Evolutionary conservation across 2,797 vertebrate species (phyloP).

Genomic region (Brachyrhaphis roseni): DNA sequence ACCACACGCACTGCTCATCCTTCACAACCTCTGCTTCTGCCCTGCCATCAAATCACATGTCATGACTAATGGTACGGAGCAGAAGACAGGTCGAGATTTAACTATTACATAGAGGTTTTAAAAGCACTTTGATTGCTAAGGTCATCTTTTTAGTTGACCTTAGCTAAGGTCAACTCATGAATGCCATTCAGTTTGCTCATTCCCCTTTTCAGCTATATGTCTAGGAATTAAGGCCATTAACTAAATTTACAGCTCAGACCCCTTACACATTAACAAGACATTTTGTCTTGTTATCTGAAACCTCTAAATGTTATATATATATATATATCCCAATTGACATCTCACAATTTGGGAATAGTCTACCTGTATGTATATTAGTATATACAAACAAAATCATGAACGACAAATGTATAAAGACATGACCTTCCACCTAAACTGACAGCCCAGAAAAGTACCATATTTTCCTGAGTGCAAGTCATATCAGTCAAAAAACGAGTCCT

Average conservation of each 20-base stretch:
- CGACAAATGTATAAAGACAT: too few relatives aligned
- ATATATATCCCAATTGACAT: too few relatives aligned
- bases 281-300: neutral
- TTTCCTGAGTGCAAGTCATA: too few relatives aligned
- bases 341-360: too few relatives aligned
- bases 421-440: too few relatives aligned
- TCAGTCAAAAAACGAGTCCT: too few relatives aligned
- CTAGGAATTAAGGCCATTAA: neutral
- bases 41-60: slow-evolving; percentile 89
- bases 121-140: neutral
- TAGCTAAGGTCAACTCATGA: too few relatives aligned
- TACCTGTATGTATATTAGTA: too few relatives aligned
- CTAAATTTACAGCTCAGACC: neutral
- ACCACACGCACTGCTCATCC: slow-evolving; percentile 83
- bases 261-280: neutral
- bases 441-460: too few relatives aligned
- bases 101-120: neutral
- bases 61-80: slow-evolving; percentile 85
- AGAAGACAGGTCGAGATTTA: too few relatives aligned
- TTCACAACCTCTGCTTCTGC: slow-evolving; percentile 95
- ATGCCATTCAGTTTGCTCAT: neutral
- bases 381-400: too few relatives aligned
- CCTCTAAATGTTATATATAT: neutral
- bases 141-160: neutral
- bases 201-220: neutral